Evolutionary conservation across 2,888 invertebrate species (phyloP).

Genomic region (Drosophila bunnanda): DNA sequence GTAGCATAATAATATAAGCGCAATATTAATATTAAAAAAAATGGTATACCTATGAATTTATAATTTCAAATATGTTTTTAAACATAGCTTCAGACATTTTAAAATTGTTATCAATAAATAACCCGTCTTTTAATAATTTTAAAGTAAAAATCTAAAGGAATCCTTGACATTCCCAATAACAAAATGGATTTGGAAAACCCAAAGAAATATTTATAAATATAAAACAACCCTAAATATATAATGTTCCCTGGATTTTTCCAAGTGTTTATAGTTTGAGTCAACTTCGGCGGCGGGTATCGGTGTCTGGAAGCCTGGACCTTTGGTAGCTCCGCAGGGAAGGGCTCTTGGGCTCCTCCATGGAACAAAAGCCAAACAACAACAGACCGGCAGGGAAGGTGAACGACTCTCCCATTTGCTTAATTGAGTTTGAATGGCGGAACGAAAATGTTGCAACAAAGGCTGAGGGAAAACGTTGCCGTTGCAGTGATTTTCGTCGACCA

Average conservation of each 20-base stretch:
- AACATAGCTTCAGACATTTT: background rate
- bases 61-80: too few species aligned
- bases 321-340: conserved; percentile 21
- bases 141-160: background rate
- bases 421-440: conserved; percentile 72
- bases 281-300: conserved; percentile 26
- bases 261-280: background rate
- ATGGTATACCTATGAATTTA: too few species aligned
- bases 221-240: background rate
- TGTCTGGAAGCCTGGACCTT: conserved; percentile 31
- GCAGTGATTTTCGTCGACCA: conserved; percentile 43
- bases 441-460: conserved; percentile 49
- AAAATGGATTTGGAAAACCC: too few species aligned
- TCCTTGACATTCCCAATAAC: background rate
- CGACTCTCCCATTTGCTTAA: conserved; percentile 71
- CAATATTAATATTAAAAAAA: too few species aligned
- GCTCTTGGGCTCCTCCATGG: conserved; percentile 7
- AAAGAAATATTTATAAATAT: background rate
- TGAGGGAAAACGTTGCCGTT: conserved; percentile 37
- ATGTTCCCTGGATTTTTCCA: background rate
- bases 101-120: background rate
- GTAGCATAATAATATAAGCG: too few species aligned
- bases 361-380: conserved; percentile 33
- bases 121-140: background rate
- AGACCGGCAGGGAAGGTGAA: conserved; percentile 56